Evolutionary conservation across 2,797 vertebrate genomes (phyloP), one percentile per base, ranked within the genome.

Genomic region (Thunnus albacares): DNA sequence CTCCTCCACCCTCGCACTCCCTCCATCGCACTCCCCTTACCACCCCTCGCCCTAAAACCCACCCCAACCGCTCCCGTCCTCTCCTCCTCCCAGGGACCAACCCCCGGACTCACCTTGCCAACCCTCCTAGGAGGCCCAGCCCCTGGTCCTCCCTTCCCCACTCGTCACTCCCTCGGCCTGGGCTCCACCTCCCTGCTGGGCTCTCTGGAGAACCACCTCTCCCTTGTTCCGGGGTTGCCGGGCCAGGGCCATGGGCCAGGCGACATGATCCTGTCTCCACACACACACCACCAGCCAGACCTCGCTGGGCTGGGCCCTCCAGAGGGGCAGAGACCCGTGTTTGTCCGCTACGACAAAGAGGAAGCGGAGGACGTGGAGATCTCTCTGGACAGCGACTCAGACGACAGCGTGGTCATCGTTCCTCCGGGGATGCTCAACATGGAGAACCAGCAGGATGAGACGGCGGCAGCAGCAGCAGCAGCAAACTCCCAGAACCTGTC

Each of bases 341-440:
- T 98, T 52, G 94, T 98, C 2, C 97, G 97, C 72, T 98, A 97
- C 0, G 97, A 98, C 70, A 96, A 97, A 66, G 97, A 98, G 81
- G 97, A 98, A 47, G 90, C 94, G 0, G 97, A 97, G 0, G 97
- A 98, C 0, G 96, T 98, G 15, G 97, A 98, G 91, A 98, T 98
- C 68, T 98, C 97, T 3, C 84, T 98, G 80, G 97, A 96, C 43
- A 98, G 97, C 0, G 97, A 98, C 90, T 97, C 97, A 0, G 97
- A 98, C 1, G 97, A 98, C 92, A 97, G 97, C 0, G 97, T 98
- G 56, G 96, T 98, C 51, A 98, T 98, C 0, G 96, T 98, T n/a
- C 97, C 97, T 0, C 96, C 96, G 1, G 96, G 96, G 12, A 96
- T 85, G 91, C 92, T 95, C 3, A 89, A 89, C 65, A 69, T 90